phyloP scores from a whole-genome alignment of 2,797 vertebrate genomes.

The Cossypha caffra region DNA sequence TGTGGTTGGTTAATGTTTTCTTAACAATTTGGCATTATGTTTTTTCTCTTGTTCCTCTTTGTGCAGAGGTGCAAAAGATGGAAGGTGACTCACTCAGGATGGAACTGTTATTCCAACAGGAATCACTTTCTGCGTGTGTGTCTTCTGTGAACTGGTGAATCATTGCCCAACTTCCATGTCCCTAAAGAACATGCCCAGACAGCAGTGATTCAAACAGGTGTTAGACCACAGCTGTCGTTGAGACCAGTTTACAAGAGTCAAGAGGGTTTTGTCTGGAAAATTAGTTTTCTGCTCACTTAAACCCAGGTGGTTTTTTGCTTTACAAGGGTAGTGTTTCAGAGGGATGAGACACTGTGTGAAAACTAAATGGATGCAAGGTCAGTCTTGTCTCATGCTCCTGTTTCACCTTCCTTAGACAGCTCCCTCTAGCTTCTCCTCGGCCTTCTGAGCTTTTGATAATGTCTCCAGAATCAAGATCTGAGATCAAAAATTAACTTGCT shows the following conservation, averaged over 20 bases:
- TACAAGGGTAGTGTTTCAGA: background rate
- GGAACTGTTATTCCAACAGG: background rate
- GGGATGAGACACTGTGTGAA: background rate
- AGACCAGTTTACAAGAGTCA: background rate
- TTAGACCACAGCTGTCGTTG: background rate
- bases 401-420: background rate
- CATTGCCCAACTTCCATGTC: background rate
- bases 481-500: background rate
- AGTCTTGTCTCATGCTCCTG: accelerated
- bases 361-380: background rate
- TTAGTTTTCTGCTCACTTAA: background rate
- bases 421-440: background rate
- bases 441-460: background rate
- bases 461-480: background rate
- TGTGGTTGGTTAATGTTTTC: background rate
- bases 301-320: background rate
- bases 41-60: background rate
- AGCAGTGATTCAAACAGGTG: background rate
- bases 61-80: background rate
- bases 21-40: background rate
- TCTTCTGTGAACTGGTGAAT: background rate
- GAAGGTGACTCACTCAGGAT: background rate
- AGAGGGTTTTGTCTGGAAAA: background rate
- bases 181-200: background rate
- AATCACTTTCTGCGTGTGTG: background rate